These are phyloP conservation scores for Nerophis lumbriciformis DNA, from an alignment of 2,113 vertebrate species.

Conservation along the genomic window DNA sequence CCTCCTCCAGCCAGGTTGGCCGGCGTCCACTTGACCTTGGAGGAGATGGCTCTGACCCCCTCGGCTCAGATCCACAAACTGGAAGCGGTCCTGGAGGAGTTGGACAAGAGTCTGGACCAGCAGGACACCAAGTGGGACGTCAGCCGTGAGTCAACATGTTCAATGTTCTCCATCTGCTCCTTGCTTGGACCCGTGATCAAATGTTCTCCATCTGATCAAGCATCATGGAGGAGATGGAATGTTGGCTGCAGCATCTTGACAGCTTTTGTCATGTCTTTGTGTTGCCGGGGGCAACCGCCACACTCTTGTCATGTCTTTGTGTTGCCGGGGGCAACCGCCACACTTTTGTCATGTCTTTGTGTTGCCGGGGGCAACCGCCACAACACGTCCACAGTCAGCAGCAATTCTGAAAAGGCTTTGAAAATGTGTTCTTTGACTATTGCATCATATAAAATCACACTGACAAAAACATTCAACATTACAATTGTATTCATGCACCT, in stretches of 20 bases:
- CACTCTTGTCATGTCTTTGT: background rate
- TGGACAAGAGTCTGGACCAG: conserved; percentile 68
- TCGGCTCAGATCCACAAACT: conserved; percentile 81
- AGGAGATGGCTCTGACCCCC: conserved; percentile 77
- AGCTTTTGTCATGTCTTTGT: background rate
- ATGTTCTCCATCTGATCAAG: background rate
- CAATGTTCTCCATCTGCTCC: background rate
- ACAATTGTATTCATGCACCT: too few species aligned
- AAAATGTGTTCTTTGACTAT: background rate
- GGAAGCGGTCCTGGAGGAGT: conserved; percentile 67
- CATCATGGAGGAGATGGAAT: background rate
- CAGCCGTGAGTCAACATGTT: conserved; percentile 77
- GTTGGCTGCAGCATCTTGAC: background rate
- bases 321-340: background rate
- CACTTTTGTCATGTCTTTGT: background rate
- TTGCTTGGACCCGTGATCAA: background rate
- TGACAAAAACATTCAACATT: background rate
- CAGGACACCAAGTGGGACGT: conserved; percentile 76
- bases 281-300: background rate
- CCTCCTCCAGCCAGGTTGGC: conserved; percentile 71
- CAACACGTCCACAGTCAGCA: background rate
- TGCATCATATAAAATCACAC: background rate
- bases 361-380: background rate
- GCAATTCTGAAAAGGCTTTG: too few species aligned
- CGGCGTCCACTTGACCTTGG: conserved; percentile 69